These are phyloP conservation scores for Callyntrura guangdongensis DNA, from an alignment of 2,888 invertebrate genomes.

Conservation along the genomic window DNA sequence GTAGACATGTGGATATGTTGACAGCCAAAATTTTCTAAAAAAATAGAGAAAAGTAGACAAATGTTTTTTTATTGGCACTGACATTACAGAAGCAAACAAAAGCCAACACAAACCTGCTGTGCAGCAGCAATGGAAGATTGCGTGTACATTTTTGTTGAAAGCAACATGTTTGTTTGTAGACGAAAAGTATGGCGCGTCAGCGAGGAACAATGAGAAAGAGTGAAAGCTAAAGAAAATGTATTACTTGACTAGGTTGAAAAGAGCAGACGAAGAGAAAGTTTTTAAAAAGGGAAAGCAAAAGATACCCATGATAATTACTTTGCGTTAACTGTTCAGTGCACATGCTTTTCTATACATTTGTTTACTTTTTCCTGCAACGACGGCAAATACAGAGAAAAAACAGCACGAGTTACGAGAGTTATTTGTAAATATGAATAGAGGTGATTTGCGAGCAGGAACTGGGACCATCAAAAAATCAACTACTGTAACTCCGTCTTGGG, in stretches of 20 bases:
- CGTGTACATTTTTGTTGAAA: not conserved
- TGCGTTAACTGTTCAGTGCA: not conserved
- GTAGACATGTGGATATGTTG: not conserved
- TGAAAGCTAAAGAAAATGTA: not conserved
- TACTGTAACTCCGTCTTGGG: not conserved
- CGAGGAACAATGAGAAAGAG: not conserved
- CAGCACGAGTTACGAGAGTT: not conserved
- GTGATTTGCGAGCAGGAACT: constrained; percentile 54
- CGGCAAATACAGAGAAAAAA: constrained; percentile 25
- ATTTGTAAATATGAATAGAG: constrained; percentile 56
- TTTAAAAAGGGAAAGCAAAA: not conserved
- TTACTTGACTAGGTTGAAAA: not conserved
- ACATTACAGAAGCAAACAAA: constrained; percentile 19
- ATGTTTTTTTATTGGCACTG: constrained; percentile 26
- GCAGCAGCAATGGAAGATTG: not conserved
- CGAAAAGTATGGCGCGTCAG: not conserved
- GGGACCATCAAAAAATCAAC: constrained; percentile 30
- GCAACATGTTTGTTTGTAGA: not conserved
- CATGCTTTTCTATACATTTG: not conserved
- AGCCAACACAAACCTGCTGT: too few relatives aligned
- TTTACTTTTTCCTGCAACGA: not conserved
- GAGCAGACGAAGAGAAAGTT: constrained; percentile 9
- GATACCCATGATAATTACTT: constrained; percentile 35
- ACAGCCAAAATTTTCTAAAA: too few relatives aligned
- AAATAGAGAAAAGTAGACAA: constrained; percentile 3